phyloP scores from a whole-genome alignment of 2,113 vertebrate species.

The Notiomystis cincta region DNA sequence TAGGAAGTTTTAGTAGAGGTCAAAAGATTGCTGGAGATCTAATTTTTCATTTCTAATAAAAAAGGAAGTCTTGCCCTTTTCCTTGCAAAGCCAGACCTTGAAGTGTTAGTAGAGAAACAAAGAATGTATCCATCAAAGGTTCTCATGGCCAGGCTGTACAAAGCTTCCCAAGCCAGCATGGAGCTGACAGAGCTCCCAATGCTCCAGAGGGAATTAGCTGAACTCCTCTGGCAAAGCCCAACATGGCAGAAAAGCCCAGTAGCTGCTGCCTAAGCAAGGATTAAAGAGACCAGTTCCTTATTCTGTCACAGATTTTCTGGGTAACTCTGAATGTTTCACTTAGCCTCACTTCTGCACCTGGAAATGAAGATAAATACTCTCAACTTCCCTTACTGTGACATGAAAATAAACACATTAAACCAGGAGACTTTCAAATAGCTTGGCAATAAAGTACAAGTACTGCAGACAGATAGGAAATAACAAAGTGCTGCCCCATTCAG shows the following conservation, averaged over 20 bases:
- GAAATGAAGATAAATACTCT: slow-evolving; percentile 51
- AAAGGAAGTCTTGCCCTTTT: slow-evolving; percentile 52
- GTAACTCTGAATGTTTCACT: not conserved
- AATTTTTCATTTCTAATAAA: slow-evolving; percentile 43
- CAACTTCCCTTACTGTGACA: slow-evolving; percentile 28
- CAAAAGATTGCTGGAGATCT: slow-evolving; percentile 27
- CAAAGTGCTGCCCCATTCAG: slow-evolving; percentile 26
- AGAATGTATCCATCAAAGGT: slow-evolving; percentile 9
- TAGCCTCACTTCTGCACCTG: slow-evolving; percentile 4
- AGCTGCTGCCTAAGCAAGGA: not conserved
- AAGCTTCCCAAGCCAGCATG: not conserved
- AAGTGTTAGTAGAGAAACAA: slow-evolving; percentile 25
- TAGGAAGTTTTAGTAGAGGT: slow-evolving; percentile 37
- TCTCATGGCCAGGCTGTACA: not conserved
- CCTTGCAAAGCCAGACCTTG: slow-evolving; percentile 34
- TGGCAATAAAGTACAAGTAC: slow-evolving; percentile 11
- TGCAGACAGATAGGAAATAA: slow-evolving; percentile 47
- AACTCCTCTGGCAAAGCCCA: not conserved
- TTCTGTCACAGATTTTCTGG: slow-evolving; percentile 24
- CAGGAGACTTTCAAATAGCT: slow-evolving; percentile 20
- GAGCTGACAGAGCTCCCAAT: not conserved
- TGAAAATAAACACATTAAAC: slow-evolving; percentile 49
- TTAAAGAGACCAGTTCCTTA: not conserved
- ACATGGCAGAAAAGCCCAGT: not conserved
- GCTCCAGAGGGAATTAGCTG: not conserved